A percentile compares a stretch with the other conserved stretches of the same genome.
Evolutionary conservation across 1,140 invertebrate genomes (phyloP).

Genomic region (Pinna nobilis): DNA sequence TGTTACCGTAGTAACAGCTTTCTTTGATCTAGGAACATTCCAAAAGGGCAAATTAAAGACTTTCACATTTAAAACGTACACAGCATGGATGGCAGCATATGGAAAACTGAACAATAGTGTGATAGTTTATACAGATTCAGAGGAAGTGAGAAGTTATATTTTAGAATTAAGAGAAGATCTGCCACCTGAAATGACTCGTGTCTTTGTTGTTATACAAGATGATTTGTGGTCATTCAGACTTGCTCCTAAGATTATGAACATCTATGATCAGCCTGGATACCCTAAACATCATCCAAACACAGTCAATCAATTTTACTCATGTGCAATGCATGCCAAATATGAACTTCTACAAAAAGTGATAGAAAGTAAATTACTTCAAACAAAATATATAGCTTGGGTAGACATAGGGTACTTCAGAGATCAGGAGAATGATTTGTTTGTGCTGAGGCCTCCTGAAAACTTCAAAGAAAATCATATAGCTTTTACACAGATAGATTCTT

Average conservation of each 20-base stretch:
- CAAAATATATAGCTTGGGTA: conserved; percentile 64
- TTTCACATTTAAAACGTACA: conserved; percentile 50
- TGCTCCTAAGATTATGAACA: conserved; percentile 39
- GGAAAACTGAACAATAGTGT: conserved; percentile 53
- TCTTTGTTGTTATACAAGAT: conserved; percentile 49
- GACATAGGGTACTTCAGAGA: conserved; percentile 63
- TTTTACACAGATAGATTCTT: conserved; percentile 53
- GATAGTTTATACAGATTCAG: conserved; percentile 55
- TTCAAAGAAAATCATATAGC: conserved; percentile 61
- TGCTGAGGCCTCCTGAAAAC: conserved; percentile 54
- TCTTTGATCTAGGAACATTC: conserved; percentile 57
- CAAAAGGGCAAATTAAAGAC: conserved; percentile 41
- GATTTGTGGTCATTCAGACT: conserved; percentile 62
- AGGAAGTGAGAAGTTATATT: conserved; percentile 34
- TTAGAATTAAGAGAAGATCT: conserved; percentile 31
- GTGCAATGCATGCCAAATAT: conserved; percentile 69
- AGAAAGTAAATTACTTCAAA: conserved; percentile 48
- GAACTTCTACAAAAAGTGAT: conserved; percentile 55
- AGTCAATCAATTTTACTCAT: conserved; percentile 58
- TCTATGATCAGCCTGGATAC: conserved; percentile 57
- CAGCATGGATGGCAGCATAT: conserved; percentile 59
- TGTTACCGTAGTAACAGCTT: conserved; percentile 60
- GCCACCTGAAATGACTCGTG: conserved; percentile 46
- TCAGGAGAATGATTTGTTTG: conserved; percentile 48
- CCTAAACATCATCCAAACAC: conserved; percentile 67